Conservation (phyloP, 2,113 vertebrate species). For the Muntiacus reevesi region DNA sequence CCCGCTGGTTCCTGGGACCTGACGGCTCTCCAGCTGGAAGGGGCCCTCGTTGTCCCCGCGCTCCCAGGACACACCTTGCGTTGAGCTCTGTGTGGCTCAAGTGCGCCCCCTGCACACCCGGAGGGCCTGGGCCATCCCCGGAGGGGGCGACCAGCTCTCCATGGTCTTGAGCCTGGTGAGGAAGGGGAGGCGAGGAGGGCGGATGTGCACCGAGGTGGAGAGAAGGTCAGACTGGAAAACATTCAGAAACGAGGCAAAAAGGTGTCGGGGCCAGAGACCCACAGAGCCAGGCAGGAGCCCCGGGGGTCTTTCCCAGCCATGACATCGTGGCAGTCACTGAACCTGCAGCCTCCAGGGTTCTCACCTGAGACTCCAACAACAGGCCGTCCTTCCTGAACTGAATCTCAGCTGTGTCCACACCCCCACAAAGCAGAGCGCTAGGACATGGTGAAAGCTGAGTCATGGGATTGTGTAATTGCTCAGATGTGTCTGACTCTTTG, state of each 20-base stretch:
- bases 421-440: background rate
- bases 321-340: background rate
- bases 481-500: background rate
- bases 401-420: accelerated
- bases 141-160: too few relatives aligned
- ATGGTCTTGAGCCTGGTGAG: background rate
- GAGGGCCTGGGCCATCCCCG: too few relatives aligned
- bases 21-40: background rate
- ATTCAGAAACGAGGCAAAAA: background rate
- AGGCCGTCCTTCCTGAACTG: background rate
- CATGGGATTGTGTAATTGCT: background rate
- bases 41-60: accelerated
- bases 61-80: accelerated
- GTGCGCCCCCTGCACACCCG: accelerated
- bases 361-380: background rate
- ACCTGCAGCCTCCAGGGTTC: background rate
- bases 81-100: background rate
- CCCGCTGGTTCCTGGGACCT: accelerated
- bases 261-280: accelerated
- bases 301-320: background rate
- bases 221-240: too few relatives aligned
- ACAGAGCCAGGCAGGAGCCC: background rate
- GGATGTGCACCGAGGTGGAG: accelerated
- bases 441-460: background rate
- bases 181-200: accelerated